phyloP scores from a whole-genome alignment of 2,888 invertebrate species.

The Cosmia trapezina region DNA sequence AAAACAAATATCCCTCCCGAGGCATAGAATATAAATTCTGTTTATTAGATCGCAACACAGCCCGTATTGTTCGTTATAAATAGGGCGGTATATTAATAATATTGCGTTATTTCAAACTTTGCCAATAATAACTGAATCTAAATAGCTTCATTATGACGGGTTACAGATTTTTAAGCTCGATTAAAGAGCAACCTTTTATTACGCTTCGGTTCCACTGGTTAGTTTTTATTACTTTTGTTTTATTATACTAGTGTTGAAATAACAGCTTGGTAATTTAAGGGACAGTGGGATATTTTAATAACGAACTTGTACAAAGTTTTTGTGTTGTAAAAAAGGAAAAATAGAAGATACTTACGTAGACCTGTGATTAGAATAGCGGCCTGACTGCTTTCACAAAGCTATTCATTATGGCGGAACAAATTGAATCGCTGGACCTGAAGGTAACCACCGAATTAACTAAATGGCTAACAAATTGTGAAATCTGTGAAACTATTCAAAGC shows the following conservation, averaged over 20 bases:
- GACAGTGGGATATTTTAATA: constrained; percentile 31
- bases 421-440: constrained; percentile 3
- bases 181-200: constrained; percentile 39
- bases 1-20: constrained; percentile 59
- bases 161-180: constrained; percentile 32
- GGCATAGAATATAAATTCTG: constrained; percentile 41
- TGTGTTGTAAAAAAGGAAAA: constrained; percentile 9
- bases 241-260: constrained; percentile 49
- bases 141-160: constrained; percentile 28
- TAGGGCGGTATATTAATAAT: constrained; percentile 31
- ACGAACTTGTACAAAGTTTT: constrained; percentile 29
- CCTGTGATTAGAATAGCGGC: constrained; percentile 13
- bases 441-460: constrained; percentile 5
- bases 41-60: constrained; percentile 53
- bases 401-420: constrained; percentile 26
- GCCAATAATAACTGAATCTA: constrained; percentile 31
- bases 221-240: constrained; percentile 55
- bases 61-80: constrained; percentile 47
- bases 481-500: constrained; percentile 31
- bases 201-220: constrained; percentile 37
- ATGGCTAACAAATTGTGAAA: constrained; percentile 8
- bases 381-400: constrained; percentile 5
- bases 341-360: not conserved
- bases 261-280: constrained; percentile 43
- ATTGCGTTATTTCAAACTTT: constrained; percentile 37